phyloP scores from a whole-genome alignment of 2,888 invertebrate genomes.

The Mellilla xanthometata region DNA sequence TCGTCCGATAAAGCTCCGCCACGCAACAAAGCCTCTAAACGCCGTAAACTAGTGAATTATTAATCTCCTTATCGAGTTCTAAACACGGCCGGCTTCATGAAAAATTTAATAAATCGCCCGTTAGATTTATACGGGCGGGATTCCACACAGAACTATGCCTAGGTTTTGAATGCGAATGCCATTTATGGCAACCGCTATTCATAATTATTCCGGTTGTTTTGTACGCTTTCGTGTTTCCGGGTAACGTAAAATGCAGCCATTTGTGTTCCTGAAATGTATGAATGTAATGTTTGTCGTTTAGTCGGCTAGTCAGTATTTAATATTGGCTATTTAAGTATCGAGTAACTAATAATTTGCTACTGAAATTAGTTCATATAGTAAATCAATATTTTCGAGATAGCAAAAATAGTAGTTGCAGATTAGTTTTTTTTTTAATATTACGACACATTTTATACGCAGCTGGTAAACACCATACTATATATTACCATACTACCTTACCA shows the following conservation, averaged over 20 bases:
- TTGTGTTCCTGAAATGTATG: slow-evolving; percentile 3
- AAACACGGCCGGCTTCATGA: slow-evolving; percentile 69
- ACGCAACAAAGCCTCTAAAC: slow-evolving; percentile 76
- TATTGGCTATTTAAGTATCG: too few relatives aligned
- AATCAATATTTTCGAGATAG: too few relatives aligned
- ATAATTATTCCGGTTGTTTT: slow-evolving; percentile 29
- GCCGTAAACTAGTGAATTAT: slow-evolving; percentile 81
- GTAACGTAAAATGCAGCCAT: slow-evolving; percentile 7
- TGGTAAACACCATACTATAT: too few relatives aligned
- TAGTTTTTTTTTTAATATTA: too few relatives aligned
- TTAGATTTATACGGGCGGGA: slow-evolving; percentile 53
- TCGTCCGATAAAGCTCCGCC: slow-evolving; percentile 63
- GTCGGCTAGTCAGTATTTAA: not conserved
- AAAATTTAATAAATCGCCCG: slow-evolving; percentile 74
- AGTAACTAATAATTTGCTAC: too few relatives aligned
- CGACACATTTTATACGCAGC: too few relatives aligned
- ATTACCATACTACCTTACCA: too few relatives aligned
- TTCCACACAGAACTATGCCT: slow-evolving; percentile 33
- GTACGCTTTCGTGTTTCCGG: slow-evolving; percentile 21
- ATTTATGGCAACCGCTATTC: slow-evolving; percentile 34
- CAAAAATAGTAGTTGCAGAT: too few relatives aligned
- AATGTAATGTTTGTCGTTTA: slow-evolving; percentile 2
- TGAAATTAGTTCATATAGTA: too few relatives aligned
- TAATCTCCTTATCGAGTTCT: slow-evolving; percentile 72
- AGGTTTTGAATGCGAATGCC: slow-evolving; percentile 41